Evolutionary conservation across 2,888 invertebrate species (phyloP), one percentile per base, ranked within the genome.

Genomic region (Synergus gifuensis): DNA sequence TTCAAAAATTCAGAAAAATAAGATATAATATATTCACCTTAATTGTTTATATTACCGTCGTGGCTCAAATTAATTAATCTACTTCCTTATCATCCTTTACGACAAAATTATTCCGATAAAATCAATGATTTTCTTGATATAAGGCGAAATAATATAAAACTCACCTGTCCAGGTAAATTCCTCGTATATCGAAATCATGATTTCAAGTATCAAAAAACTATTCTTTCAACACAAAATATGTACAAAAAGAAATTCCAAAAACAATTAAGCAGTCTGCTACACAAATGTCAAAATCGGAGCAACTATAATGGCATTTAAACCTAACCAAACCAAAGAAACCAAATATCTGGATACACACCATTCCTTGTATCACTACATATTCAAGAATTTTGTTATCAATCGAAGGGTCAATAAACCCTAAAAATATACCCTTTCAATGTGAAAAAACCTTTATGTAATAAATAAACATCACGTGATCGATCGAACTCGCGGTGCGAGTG

Each of bases 151-250:
- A 1, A 28, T 14, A 22, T 62, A 14, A 22, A 54, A 58, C 73
- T 73, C n/a, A 73, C 73, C 73, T 36, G 73, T 73, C 73, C 73
- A 73, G 2, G 28, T 58, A 12, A 58, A 40, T 54, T n/a, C 73
- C 9, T 73, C 73, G 36, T 73, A 58, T 16, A 40, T 58, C 2
- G 73, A 54, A 36, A 16, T 36, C 73, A 73, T 73, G 36, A 58
- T 73, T 58, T 14, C 22, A 14, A 69, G n/a, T 8, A 36, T 36
- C 36, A 73, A 49, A 36, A n/a, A 73, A 54, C 11, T 62, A 62
- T 16, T 22, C 28, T 69, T 12, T 22, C 18, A 69, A 22, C 18
- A 44, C 12, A 46, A 69, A 49, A 69, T 7, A 36, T 28, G 28
- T 18, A 69, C 7, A 42, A 28, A 69, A 16, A 5, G 4, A 69